These are phyloP conservation scores for Scopus umbretta DNA, from an alignment of 2,113 vertebrate genomes.

Conservation along the genomic window DNA sequence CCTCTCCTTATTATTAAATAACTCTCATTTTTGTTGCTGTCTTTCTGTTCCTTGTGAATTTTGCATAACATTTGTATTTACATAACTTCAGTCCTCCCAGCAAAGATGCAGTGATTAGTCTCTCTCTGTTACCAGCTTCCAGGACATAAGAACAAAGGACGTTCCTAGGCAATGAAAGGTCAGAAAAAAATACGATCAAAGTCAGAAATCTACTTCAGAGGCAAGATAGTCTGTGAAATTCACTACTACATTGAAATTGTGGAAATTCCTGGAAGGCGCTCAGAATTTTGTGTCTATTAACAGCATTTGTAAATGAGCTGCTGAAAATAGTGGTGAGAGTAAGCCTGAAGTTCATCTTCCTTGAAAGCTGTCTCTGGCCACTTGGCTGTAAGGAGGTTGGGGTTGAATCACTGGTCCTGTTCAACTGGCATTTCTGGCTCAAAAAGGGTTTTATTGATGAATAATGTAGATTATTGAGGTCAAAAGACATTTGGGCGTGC, in stretches of 20 bases:
- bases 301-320: background rate
- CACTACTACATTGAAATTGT: background rate
- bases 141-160: background rate
- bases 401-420: background rate
- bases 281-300: background rate
- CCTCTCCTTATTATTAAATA: conserved; percentile 15
- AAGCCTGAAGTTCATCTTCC: background rate
- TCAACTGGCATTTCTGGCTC: background rate
- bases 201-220: background rate
- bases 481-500: background rate
- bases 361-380: background rate
- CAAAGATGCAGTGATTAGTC: background rate
- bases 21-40: background rate
- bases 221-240: background rate
- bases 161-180: background rate
- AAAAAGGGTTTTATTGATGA: background rate
- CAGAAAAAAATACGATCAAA: background rate
- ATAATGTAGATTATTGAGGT: background rate
- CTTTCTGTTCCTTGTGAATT: background rate
- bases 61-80: background rate
- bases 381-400: background rate
- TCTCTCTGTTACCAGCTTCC: background rate
- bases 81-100: background rate
- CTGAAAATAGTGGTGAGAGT: background rate
- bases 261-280: background rate